Base-by-base conservation (phyloP, 2,888 invertebrate species). In the Dyspetes luteomarginatus region DNA sequence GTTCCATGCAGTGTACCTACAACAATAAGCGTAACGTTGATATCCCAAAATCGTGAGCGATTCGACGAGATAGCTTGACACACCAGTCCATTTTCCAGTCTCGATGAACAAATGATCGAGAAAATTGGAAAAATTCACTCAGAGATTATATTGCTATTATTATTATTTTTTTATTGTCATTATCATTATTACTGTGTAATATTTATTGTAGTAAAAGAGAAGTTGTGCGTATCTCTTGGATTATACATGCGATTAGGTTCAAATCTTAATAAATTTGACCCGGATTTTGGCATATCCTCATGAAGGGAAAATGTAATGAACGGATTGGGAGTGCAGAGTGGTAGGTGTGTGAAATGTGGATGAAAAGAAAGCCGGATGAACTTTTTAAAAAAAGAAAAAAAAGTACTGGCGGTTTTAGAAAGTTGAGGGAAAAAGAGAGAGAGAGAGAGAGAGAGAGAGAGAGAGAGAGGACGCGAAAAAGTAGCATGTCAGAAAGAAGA, bases 401-500 rank as follows among this genome's bases (percentile, higher is more conserved):
- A 72, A 64, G 28, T 64, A 55, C 41, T 45, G 58, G 56, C 0
- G 43, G 19, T 15, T 50, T 52, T 26, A 67, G 30, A 19, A 78
- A 41, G 28, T 15, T 55, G 19, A 45, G 36, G 17, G 19, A 52
- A 24, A 45, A 50, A 48, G 19, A 50, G 48, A 58, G 24, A 26
- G 22, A 65, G 19, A 17, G 19, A 26, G 19, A 28, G 17, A 28
- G 28, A 9, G 28, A 15, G 28, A 24, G 56, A 3, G 3, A 28
- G 55, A 24, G 3, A 43, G 65, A 55, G 22, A 64, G 28, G 55
- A 50, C 28, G 43, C 55, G 4, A 67, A 79, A 74, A 74, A 56
- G 74, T 74, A 74, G 74, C 74, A 55, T 68, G 79, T 74, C 79
- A 74, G 74, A 79, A 68, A 30, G 73, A 74, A 64, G 41, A 55